These are phyloP conservation scores for Rhinolophus sinicus DNA, from an alignment of 2,113 vertebrate genomes.

Conservation along the genomic window DNA sequence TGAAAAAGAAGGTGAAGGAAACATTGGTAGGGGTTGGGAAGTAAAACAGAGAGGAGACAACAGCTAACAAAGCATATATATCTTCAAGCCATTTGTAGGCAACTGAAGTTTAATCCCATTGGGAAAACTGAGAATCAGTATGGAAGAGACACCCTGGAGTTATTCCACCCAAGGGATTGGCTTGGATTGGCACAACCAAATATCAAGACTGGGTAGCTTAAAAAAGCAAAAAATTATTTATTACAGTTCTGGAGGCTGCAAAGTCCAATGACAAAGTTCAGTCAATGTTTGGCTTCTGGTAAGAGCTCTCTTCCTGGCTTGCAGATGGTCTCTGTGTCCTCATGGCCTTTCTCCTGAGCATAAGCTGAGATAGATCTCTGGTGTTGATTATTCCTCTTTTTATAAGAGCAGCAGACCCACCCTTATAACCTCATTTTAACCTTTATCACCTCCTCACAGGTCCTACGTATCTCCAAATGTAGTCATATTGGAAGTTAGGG, in stretches of 20 bases:
- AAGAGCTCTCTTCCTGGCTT: neutral
- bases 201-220: neutral
- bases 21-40: neutral
- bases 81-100: neutral
- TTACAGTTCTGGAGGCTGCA: neutral
- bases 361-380: neutral
- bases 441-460: neutral
- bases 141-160: neutral
- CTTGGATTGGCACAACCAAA: neutral
- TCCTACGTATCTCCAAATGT: neutral
- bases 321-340: neutral
- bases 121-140: neutral
- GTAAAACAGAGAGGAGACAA: neutral
- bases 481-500: neutral
- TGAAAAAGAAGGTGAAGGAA: neutral
- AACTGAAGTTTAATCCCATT: neutral
- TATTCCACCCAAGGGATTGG: neutral
- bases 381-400: neutral
- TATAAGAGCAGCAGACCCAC: neutral
- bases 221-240: neutral
- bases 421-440: neutral
- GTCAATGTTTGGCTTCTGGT: neutral
- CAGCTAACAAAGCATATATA: neutral
- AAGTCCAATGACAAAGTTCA: neutral
- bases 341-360: neutral